A percentile compares a stretch with the other conserved stretches of the same genome.
Evolutionary conservation across 2,113 vertebrate genomes (phyloP).

Genomic region (Phrynosoma blainvillii): DNA sequence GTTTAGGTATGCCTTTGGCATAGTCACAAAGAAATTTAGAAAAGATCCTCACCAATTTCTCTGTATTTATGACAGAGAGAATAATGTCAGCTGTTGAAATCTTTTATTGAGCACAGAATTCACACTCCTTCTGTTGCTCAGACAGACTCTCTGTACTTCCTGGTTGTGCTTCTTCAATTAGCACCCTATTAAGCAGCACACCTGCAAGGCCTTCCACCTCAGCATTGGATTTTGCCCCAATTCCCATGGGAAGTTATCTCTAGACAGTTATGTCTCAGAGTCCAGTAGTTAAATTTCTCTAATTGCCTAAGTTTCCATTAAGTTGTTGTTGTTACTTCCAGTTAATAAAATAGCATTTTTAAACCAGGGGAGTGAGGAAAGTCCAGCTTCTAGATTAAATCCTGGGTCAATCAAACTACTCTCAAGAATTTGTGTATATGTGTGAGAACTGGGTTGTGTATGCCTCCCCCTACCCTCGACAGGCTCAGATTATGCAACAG

Average conservation of each 20-base stretch:
- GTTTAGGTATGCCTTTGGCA: neutral
- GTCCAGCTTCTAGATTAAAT: neutral
- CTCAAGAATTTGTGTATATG: neutral
- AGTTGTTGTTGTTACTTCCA: neutral
- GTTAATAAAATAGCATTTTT: slow-evolving; percentile 15
- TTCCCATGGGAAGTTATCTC: neutral
- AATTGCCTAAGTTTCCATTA: neutral
- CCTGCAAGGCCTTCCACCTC: neutral
- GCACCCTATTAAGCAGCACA: neutral
- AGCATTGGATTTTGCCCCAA: slow-evolving; percentile 22
- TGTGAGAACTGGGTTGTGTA: slow-evolving; percentile 1
- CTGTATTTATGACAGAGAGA: neutral
- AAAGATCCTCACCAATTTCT: neutral
- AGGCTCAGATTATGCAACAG: neutral
- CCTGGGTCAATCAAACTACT: neutral
- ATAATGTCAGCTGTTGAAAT: neutral
- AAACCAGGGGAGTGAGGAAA: neutral
- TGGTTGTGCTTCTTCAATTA: slow-evolving; percentile 16
- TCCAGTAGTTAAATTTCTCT: slow-evolving; percentile 18
- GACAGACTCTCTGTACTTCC: slow-evolving; percentile 1
- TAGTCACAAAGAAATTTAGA: neutral
- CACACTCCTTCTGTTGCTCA: neutral
- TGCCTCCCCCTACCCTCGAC: neutral
- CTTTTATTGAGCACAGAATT: slow-evolving; percentile 6
- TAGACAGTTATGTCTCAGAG: slow-evolving; percentile 8